These are phyloP conservation scores for Laterallus jamaicensis DNA, from an alignment of 2,113 vertebrate species.

Conservation along the genomic window DNA sequence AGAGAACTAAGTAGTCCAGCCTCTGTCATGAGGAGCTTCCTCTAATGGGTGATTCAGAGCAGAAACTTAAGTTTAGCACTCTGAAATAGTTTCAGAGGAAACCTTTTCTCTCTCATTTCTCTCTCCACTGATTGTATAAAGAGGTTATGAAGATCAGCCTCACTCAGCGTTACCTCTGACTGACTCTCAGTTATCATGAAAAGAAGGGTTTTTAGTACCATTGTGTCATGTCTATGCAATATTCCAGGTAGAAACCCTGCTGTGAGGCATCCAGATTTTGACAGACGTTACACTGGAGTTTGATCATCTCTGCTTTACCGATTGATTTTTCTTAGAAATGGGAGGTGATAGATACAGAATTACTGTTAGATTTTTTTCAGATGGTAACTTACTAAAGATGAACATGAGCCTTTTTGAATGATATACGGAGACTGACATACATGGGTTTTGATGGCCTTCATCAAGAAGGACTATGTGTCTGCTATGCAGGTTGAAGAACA, in stretches of 20 bases:
- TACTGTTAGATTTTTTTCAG: neutral
- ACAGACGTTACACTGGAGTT: neutral
- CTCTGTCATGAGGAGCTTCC: neutral
- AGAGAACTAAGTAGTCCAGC: neutral
- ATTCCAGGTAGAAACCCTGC: neutral
- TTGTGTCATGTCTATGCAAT: neutral
- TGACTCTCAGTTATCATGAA: neutral
- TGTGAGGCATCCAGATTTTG: constrained; percentile 12
- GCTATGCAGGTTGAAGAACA: neutral
- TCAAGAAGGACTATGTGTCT: neutral
- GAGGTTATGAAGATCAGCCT: neutral
- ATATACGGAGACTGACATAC: neutral
- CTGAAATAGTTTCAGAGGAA: neutral
- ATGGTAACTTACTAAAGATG: neutral
- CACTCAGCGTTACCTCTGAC: neutral
- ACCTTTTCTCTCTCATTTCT: neutral
- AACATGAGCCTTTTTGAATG: neutral
- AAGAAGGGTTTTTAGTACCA: neutral
- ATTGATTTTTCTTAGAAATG: constrained; percentile 18
- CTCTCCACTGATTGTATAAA: neutral
- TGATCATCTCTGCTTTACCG: constrained; percentile 5
- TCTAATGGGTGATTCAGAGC: neutral
- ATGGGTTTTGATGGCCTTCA: neutral
- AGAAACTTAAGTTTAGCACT: neutral
- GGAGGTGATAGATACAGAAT: neutral